Percentiles rank a stretch among this genome's conserved stretches.
These are phyloP conservation scores for Tachystola acroxantha DNA, from an alignment of 2,888 invertebrate genomes.

Conservation along the genomic window DNA sequence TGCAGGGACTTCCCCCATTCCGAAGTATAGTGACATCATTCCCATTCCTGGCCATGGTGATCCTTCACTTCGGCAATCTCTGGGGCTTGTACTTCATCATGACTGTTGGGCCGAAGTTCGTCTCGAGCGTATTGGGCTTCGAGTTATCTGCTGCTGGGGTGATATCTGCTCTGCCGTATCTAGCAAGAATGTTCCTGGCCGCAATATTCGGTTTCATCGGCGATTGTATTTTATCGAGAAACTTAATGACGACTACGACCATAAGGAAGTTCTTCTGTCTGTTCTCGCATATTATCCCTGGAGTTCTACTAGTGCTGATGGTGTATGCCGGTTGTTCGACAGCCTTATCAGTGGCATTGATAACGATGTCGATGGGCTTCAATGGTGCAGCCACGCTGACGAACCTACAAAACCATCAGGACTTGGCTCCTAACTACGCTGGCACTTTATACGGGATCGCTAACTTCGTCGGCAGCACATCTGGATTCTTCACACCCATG, in stretches of 20 bases:
- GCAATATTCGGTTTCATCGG: constrained; percentile 85
- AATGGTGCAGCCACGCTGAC: constrained; percentile 81
- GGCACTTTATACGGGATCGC: constrained; percentile 88
- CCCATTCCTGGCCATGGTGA: constrained; percentile 82
- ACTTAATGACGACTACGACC: constrained; percentile 55
- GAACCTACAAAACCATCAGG: constrained; percentile 83
- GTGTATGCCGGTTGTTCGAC: constrained; percentile 81
- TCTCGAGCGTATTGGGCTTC: constrained; percentile 85
- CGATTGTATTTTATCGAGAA: constrained; percentile 75
- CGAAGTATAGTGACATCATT: constrained; percentile 79
- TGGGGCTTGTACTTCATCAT: constrained; percentile 88
- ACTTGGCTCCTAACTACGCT: constrained; percentile 87
- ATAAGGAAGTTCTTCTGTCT: constrained; percentile 82
- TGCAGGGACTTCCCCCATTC: constrained; percentile 82
- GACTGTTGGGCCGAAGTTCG: constrained; percentile 86
- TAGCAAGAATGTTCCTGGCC: constrained; percentile 82
- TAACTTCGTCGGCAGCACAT: constrained; percentile 83
- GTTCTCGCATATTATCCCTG: constrained; percentile 79
- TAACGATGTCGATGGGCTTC: constrained; percentile 83
- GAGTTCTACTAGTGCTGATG: constrained; percentile 68
- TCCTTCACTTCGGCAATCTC: constrained; percentile 86
- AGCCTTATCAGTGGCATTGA: constrained; percentile 78
- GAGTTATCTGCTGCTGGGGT: constrained; percentile 84
- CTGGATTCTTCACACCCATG: constrained; percentile 86
- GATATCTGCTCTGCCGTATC: constrained; percentile 83